Conservation (phyloP, 2,888 invertebrate genomes). For the Clunio marinus region DNA sequence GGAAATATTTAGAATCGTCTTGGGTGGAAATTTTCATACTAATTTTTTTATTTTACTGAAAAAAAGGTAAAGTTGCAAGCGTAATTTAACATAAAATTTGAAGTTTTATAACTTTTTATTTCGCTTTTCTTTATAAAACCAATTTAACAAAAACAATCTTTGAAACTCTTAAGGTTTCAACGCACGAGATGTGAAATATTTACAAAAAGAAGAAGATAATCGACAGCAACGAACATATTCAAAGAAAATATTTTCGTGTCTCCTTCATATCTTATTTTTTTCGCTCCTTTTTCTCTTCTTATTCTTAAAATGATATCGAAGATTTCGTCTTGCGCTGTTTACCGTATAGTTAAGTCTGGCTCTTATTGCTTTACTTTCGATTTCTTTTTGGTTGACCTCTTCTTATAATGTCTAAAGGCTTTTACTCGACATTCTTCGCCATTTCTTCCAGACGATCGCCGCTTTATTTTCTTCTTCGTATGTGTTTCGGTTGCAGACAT, state of each 20-base stretch:
- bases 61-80: too few relatives aligned
- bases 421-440: conserved; percentile 33
- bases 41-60: too few relatives aligned
- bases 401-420: conserved; percentile 3
- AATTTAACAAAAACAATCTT: too few relatives aligned
- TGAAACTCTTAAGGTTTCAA: too few relatives aligned
- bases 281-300: conserved; percentile 7
- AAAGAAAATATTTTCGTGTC: conserved; percentile 17
- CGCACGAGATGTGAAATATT: too few relatives aligned
- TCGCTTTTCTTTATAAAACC: too few relatives aligned
- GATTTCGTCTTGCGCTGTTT: conserved; percentile 2
- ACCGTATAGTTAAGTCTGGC: conserved; percentile 16
- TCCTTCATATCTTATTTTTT: conserved; percentile 15
- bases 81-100: too few relatives aligned
- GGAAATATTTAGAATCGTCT: too few relatives aligned
- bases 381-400: conserved; percentile 29
- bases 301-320: neutral
- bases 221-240: neutral
- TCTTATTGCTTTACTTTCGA: conserved; percentile 31
- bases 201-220: neutral
- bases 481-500: conserved; percentile 20
- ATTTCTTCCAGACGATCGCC: conserved; percentile 34
- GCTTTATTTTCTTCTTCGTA: conserved; percentile 9
- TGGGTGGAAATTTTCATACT: too few relatives aligned
- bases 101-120: too few relatives aligned